Evolutionary conservation across 53 echinoderm and acorn worm species (phyloP), one percentile per base, ranked within the genome.

Genomic region (Luidia sarsii): DNA sequence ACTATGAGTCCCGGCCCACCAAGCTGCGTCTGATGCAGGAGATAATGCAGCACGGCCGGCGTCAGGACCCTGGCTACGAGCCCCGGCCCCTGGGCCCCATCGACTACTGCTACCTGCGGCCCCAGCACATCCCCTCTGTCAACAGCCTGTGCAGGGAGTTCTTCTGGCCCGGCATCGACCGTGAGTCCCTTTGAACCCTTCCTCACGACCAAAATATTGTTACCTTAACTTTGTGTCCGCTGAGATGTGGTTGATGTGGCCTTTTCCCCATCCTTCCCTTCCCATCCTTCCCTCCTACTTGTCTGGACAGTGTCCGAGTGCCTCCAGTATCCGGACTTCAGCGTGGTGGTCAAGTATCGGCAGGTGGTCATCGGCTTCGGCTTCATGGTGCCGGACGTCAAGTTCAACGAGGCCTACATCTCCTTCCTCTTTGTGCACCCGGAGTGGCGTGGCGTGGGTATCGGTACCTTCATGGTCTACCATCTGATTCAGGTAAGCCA

Each of bases 341-440:
- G 99, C 33, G 94, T 97, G 71, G 99, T 97, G 61, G 99, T 91
- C 15, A 90, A 93, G 10, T 97, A 97, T 61, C 89, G 94, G 2
- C 90, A 91, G 82, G 99, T 97, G 8, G 99, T 94, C 51, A 94
- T 97, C 21, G 99, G 99, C 1, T 97, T 97, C 70, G 99, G 94
- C 0, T 97, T 97, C 89, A 97, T 97, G 99, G 99, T 97, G 3
- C 99, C 99, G 53, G 99, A 97, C 60, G 91, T 97, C 19, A 97
- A 97, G 59, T 94, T 94, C 77, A 97, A 97, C 61, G 99, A 94
- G 77, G 99, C 99, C 1, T 97, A 97, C 56, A 97, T 97, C 65
- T 97, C 99, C 0, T 97, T 97, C 66, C 82, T 97, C 50, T 96
- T 96, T 61, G 96, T 96, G 24, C 96, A 96, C 43, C 96, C 96